A percentile compares a stretch with the other conserved stretches of the same genome.
Evolutionary conservation across 2,113 vertebrate species (phyloP).

Genomic region (Catagonus wagneri): DNA sequence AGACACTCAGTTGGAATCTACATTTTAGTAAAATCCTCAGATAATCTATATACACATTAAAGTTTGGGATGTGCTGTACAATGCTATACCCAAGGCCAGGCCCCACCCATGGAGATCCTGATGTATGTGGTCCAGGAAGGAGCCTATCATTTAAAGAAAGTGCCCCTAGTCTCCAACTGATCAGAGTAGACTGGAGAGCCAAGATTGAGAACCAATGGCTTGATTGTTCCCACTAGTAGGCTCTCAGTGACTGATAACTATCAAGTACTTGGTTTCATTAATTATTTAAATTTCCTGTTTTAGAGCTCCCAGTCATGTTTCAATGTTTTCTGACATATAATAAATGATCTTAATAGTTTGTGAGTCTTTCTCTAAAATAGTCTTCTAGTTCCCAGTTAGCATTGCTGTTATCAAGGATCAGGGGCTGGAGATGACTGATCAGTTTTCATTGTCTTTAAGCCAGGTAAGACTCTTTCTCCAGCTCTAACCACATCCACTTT

Average conservation of each 20-base stretch:
- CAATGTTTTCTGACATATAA: not conserved
- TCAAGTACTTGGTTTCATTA: not conserved
- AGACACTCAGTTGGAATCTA: not conserved
- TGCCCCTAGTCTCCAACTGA: not conserved
- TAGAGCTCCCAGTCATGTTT: not conserved
- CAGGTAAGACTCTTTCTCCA: not conserved
- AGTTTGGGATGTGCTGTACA: not conserved
- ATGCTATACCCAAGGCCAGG: not conserved
- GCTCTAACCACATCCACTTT: not conserved
- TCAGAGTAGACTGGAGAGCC: not conserved
- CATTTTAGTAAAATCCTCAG: not conserved
- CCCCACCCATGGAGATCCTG: not conserved
- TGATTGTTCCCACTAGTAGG: not conserved
- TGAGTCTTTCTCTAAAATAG: not conserved
- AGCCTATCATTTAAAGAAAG: not conserved
- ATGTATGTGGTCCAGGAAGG: not conserved
- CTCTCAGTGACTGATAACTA: not conserved
- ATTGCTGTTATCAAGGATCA: not conserved
- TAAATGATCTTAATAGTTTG: constrained; percentile 24
- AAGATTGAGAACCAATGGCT: not conserved
- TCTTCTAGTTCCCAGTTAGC: constrained; percentile 1
- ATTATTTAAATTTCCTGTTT: constrained; percentile 21
- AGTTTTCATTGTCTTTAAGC: constrained; percentile 36
- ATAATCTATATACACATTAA: not conserved
- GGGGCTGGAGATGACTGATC: not conserved